Conservation (phyloP, 1,140 invertebrate genomes). For the Drosophila kikkawai region DNA sequence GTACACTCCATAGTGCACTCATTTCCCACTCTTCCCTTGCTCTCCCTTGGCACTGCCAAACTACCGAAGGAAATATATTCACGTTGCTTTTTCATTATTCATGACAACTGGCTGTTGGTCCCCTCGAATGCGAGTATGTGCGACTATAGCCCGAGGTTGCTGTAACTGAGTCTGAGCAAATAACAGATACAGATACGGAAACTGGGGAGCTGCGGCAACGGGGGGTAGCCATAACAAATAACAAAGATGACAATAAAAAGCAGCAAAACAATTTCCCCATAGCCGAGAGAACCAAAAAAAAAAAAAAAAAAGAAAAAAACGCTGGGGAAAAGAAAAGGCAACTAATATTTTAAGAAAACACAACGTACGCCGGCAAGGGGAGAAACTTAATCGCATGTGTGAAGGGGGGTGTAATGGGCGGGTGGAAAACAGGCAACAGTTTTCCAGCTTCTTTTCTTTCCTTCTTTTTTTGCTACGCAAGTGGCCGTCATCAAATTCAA, state of each 20-base stretch:
- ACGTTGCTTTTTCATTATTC: slow-evolving; percentile 82
- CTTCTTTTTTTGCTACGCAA: slow-evolving; percentile 42
- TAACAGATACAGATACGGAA: slow-evolving; percentile 55
- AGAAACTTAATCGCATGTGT: slow-evolving; percentile 57
- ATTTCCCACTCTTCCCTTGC: not conserved
- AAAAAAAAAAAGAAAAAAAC: not conserved
- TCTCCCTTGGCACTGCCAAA: slow-evolving; percentile 11
- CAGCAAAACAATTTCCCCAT: slow-evolving; percentile 77
- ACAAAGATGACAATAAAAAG: slow-evolving; percentile 83
- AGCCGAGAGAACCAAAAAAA: slow-evolving; percentile 46
- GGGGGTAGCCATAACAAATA: slow-evolving; percentile 63
- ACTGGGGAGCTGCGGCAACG: not conserved
- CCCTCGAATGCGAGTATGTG: slow-evolving; percentile 29
- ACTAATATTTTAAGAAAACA: slow-evolving; percentile 84
- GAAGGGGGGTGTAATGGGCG: slow-evolving; percentile 22
- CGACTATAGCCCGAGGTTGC: slow-evolving; percentile 43
- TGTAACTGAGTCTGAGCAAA: slow-evolving; percentile 77
- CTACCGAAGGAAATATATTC: slow-evolving; percentile 72
- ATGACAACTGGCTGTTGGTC: slow-evolving; percentile 75
- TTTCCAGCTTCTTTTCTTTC: slow-evolving; percentile 32
- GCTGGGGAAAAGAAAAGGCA: slow-evolving; percentile 56
- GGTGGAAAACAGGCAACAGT: slow-evolving; percentile 64
- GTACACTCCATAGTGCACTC: slow-evolving; percentile 9
- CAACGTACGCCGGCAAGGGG: slow-evolving; percentile 19
- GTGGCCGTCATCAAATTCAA: slow-evolving; percentile 82